These are phyloP conservation scores for Ailuropoda melanoleuca DNA, from an alignment of 2,113 vertebrate genomes.

Conservation along the genomic window DNA sequence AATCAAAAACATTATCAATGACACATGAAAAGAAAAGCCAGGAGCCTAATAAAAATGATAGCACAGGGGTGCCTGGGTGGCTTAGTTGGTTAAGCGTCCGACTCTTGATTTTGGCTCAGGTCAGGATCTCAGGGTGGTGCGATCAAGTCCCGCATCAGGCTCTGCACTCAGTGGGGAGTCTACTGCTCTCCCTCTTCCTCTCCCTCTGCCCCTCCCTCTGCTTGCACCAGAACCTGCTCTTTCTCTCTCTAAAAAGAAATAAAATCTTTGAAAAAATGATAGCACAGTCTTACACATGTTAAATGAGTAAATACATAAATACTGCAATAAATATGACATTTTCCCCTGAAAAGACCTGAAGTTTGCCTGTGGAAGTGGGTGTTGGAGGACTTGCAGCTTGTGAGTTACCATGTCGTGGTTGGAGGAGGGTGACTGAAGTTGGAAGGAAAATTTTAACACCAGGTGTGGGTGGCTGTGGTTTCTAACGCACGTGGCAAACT, in stretches of 20 bases:
- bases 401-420: neutral
- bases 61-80: neutral
- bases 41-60: neutral
- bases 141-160: neutral
- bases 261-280: neutral
- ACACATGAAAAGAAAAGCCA: neutral
- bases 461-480: neutral
- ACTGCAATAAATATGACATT: neutral
- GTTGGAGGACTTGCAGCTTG: neutral
- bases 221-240: accelerated
- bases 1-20: neutral
- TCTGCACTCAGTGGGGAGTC: neutral
- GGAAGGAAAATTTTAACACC: neutral
- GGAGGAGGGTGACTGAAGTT: neutral
- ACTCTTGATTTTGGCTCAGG: neutral
- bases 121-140: neutral
- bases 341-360: neutral
- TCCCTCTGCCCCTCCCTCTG: neutral
- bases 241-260: neutral
- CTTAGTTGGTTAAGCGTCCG: neutral
- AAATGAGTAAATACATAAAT: neutral
- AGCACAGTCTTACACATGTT: neutral
- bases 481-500: neutral
- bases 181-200: neutral
- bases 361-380: neutral